A percentile compares a stretch with the other conserved stretches of the same genome.
Evolutionary conservation across 2,797 vertebrate species (phyloP).

Genomic region (Rhinella marina): DNA sequence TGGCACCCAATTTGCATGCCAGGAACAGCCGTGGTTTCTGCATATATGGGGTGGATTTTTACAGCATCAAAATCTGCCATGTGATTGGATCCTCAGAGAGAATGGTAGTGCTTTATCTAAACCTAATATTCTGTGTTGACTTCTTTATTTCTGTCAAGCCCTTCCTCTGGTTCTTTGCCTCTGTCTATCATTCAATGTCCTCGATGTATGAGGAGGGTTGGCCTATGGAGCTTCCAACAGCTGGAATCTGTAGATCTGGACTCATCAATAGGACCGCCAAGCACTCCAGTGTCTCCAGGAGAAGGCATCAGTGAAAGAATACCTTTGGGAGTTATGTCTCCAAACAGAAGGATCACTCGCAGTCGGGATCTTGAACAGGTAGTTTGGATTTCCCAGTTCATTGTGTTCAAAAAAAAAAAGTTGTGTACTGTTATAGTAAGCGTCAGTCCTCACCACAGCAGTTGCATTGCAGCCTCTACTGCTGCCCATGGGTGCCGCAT

Average conservation of each 20-base stretch:
- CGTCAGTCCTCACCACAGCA: no score
- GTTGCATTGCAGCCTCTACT: no score
- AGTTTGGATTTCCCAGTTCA: constrained; percentile 10
- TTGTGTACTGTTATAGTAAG: no score
- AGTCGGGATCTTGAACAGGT: constrained; percentile 87
- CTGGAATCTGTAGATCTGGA: constrained; percentile 80
- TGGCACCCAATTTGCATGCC: no score
- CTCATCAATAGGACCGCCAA: constrained; percentile 44
- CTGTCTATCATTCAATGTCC: constrained; percentile 87
- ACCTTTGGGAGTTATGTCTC: constrained; percentile 71
- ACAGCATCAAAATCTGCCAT: no score
- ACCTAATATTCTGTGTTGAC: background rate
- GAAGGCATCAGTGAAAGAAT: constrained; percentile 72
- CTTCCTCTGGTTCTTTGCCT: constrained; percentile 73
- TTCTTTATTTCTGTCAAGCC: constrained; percentile 67
- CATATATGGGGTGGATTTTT: no score
- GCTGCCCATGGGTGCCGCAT: no score
- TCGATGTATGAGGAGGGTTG: constrained; percentile 90
- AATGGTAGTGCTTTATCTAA: background rate
- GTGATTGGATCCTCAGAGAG: background rate
- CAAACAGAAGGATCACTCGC: constrained; percentile 87
- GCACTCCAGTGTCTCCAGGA: background rate
- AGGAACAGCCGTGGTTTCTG: no score
- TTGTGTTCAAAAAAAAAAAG: background rate
- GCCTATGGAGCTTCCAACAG: constrained; percentile 92